Evolutionary conservation across 2,888 invertebrate species (phyloP), one percentile per base, ranked within the genome.

Genomic region (Caenorhabditis afra): DNA sequence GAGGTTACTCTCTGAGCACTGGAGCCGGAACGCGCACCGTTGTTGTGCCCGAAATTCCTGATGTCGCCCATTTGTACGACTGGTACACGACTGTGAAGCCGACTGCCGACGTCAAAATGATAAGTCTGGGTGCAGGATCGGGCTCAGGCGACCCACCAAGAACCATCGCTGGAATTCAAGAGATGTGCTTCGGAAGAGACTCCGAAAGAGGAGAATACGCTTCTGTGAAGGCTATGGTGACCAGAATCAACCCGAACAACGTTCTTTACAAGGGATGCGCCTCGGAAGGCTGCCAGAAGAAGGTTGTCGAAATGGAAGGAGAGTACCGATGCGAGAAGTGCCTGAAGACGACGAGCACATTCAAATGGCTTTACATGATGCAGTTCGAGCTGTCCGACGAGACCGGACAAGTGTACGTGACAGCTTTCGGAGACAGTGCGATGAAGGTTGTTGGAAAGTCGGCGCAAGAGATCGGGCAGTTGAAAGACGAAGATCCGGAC

Each of bases 281-380:
- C 0, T 93, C 93, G 59, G 93, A 94, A 1, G 94, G 94, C 62
- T 99, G 99, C 91, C 96, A 97, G 91, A 99, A 99, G 91, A 99
- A 75, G 47, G 76, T 82, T n/a, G 22, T 58, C n/a, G 96, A 97
- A 91, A 93, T 94, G 88, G 94, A 94, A 81, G 96, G 96, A 88
- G 95, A 95, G 37, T 98, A 94, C 91, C 93, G 96, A 64, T 99
- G 99, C 91, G 98, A 98, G 91, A 98, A 98, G 91, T 99, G 99
- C 91, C 93, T 94, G 88, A 92, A 93, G 66, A 95, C 95, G 83
- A 95, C 93, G 90, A 94, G 94, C 0, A 94, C 94, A 85, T 97
- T 94, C 91, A 95, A 95, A 89, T 83, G 80, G 75, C 58, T 76
- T 22, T 84, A 86, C 73, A 85, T 85, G 78, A 67, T 86, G 64